Evolutionary conservation across 64 coral and sea anemone genomes (phyloP), one percentile per base, ranked within the genome.

Genomic region (Montipora cactus): DNA sequence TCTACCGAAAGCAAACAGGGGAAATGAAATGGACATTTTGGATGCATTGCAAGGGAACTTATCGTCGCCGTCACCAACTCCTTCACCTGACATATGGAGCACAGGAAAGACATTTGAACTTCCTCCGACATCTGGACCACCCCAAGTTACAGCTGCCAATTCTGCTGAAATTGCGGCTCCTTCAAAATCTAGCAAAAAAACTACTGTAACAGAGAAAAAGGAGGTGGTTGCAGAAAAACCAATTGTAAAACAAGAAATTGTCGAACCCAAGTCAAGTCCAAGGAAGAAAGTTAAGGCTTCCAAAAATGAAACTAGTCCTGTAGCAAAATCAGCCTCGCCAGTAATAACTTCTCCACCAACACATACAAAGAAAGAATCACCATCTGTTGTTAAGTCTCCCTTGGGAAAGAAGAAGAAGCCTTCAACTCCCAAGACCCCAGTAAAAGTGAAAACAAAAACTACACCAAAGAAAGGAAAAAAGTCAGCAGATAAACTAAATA

Each of bases 41-140:
- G 93, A 97, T 77, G 95, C 92, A 44, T 47, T 97, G n/a, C 95
- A 97, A 79, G 95, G 91, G 14, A 91, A 97, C 75, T 74, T 90
- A 47, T 97, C 95, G 18, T 96, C 91, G 3, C 93, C 88, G 21
- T 97, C 93, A 44, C 89, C 95, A 50, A 90, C 95, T 22, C 92
- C 93, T 22, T 97, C 95, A 47, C 95, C 95, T 18, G 95, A 97
- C 67, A 46, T 97, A 55, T 70, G 59, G 81, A 89, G 73, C n/a
- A 79, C 87, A 58, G 72, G 37, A 7, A 75, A 75, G 44, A 69
- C 79, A 9, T 95, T 95, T 83, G 83, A 89, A 48, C 84, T 95
- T 55, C 93, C 93, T 12, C 59, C 47, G 22, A 49, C 82, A 10
- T 71, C 81, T 47, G 59, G 8, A 47, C 7, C 50, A 49, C 19